Evolutionary conservation across 2,113 vertebrate species (phyloP).

Genomic region (Phainopepla nitens): DNA sequence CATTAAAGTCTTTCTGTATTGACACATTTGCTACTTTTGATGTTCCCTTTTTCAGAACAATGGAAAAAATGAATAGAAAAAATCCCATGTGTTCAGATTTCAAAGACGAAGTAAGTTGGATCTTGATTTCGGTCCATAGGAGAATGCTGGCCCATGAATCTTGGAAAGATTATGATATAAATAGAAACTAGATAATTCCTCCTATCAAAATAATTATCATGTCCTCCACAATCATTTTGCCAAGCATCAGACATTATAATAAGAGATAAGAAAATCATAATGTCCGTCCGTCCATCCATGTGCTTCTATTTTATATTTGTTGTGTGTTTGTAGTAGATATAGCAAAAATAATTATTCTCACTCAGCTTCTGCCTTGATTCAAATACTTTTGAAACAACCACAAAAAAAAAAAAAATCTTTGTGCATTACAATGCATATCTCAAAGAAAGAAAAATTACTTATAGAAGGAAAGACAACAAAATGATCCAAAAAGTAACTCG

Average conservation of each 20-base stretch:
- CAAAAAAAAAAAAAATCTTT: not conserved
- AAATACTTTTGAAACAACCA: not conserved
- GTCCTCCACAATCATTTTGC: not conserved
- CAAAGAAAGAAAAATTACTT: not conserved
- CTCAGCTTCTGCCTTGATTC: not conserved
- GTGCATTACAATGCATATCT: fast-evolving
- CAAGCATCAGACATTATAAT: not conserved
- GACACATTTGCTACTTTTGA: not conserved
- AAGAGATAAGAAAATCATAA: not conserved
- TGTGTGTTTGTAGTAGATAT: not conserved
- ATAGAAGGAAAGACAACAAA: not conserved
- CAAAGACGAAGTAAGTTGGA: not conserved
- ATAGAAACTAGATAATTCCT: not conserved
- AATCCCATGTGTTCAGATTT: fast-evolving
- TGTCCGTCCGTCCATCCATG: not conserved
- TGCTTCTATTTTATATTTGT: not conserved
- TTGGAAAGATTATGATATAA: not conserved
- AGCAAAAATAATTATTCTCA: not conserved
- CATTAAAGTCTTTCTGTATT: not conserved
- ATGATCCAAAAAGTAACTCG: not conserved
- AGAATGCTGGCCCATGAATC: not conserved
- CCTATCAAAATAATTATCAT: not conserved
- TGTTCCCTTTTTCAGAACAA: not conserved
- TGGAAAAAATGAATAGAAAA: not conserved
- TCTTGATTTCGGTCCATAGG: not conserved